phyloP scores from a whole-genome alignment of 2,113 vertebrate genomes.

The Lucifuga dentata region DNA sequence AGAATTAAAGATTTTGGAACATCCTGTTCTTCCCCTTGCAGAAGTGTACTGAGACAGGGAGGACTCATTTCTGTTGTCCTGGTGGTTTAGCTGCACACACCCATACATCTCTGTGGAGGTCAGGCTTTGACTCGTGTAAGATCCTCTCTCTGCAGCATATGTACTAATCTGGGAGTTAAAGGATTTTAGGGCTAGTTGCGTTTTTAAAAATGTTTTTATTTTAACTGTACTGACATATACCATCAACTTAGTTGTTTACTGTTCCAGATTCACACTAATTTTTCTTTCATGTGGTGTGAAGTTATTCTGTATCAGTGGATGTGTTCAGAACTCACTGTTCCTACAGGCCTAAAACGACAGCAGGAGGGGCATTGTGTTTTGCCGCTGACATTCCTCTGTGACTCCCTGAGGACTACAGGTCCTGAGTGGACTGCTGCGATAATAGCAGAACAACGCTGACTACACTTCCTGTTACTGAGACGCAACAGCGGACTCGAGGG shows the following conservation, averaged over 20 bases:
- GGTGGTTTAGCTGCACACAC: slow-evolving; percentile 38
- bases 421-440: slow-evolving; percentile 34
- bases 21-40: slow-evolving; percentile 40
- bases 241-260: background rate
- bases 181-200: background rate
- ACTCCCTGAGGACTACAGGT: slow-evolving; percentile 59
- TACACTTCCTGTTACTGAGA: slow-evolving; percentile 77
- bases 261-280: background rate
- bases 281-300: slow-evolving; percentile 14
- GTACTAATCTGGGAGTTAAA: background rate
- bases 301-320: slow-evolving; percentile 43
- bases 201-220: slow-evolving; percentile 16
- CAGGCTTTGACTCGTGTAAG: slow-evolving; percentile 30
- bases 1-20: slow-evolving; percentile 27
- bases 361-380: slow-evolving; percentile 42
- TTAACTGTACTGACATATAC: background rate
- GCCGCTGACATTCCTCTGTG: slow-evolving; percentile 60
- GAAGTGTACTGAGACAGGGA: slow-evolving; percentile 27
- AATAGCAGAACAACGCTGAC: slow-evolving; percentile 50
- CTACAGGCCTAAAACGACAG: slow-evolving; percentile 58
- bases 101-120: slow-evolving; percentile 50
- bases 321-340: slow-evolving; percentile 34
- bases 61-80: slow-evolving; percentile 40
- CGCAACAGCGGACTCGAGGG: slow-evolving; percentile 24
- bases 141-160: slow-evolving; percentile 20